These are phyloP conservation scores for Apotomis betuletana DNA, from an alignment of 2,888 invertebrate genomes.

Conservation along the genomic window DNA sequence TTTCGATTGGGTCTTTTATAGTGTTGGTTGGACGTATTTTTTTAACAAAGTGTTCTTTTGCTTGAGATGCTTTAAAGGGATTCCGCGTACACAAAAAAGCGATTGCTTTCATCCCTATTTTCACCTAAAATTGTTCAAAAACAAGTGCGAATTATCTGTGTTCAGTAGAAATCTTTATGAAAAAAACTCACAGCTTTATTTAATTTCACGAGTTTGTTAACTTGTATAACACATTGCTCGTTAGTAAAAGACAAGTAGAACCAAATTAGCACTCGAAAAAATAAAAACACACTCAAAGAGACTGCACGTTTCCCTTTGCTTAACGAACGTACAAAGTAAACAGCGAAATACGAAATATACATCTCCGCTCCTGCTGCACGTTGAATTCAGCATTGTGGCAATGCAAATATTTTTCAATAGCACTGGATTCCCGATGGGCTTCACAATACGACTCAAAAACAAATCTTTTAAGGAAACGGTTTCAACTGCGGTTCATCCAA, in stretches of 20 bases:
- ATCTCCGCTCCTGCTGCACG: slow-evolving; percentile 11
- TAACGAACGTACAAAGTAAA: slow-evolving; percentile 18
- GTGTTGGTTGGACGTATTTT: slow-evolving; percentile 6
- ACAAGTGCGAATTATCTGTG: neutral
- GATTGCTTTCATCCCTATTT: neutral
- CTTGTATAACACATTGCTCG: slow-evolving; percentile 4
- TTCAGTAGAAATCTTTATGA: neutral
- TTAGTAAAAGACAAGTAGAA: neutral
- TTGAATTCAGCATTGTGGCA: slow-evolving; percentile 21
- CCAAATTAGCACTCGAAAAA: slow-evolving; percentile 21
- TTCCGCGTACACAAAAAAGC: neutral
- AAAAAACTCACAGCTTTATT: neutral
- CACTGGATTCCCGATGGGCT: slow-evolving; percentile 28
- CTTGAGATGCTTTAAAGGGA: slow-evolving; percentile 1
- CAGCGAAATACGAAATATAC: slow-evolving; percentile 22
- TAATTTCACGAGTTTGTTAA: neutral
- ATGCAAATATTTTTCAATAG: slow-evolving; percentile 38
- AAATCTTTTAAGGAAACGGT: slow-evolving; percentile 55
- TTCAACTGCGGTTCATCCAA: slow-evolving; percentile 44
- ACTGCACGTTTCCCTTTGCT: slow-evolving; percentile 28
- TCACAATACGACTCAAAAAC: slow-evolving; percentile 34
- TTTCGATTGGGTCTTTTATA: slow-evolving; percentile 18
- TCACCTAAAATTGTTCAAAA: neutral
- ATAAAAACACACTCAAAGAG: slow-evolving; percentile 23
- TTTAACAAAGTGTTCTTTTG: neutral